phyloP scores from a whole-genome alignment of 1,140 invertebrate genomes.

The Aphis craccivora region DNA sequence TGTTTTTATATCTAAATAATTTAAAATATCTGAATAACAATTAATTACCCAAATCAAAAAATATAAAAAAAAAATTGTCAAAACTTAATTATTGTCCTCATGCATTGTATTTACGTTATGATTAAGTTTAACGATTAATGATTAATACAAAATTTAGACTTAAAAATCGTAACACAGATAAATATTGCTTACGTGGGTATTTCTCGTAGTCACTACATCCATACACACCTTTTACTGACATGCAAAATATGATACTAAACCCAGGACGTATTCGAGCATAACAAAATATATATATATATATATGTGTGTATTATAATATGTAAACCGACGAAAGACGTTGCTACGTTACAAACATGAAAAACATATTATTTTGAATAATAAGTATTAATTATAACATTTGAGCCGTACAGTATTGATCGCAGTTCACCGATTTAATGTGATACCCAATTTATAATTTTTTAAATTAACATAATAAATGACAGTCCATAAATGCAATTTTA shows the following conservation, averaged over 20 bases:
- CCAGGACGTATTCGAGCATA: neutral
- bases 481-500: neutral
- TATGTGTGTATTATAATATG: no score
- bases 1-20: no score
- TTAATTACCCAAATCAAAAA: neutral
- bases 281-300: neutral
- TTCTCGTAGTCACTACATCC: neutral
- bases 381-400: neutral
- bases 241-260: neutral
- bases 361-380: neutral
- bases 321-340: neutral
- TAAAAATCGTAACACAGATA: neutral
- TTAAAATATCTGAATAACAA: neutral
- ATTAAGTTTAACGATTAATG: neutral
- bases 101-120: no score
- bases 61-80: neutral
- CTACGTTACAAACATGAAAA: neutral
- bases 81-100: neutral
- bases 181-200: neutral
- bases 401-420: neutral
- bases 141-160: neutral
- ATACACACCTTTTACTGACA: neutral
- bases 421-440: neutral
- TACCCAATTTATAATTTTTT: neutral
- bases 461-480: neutral